phyloP scores from a whole-genome alignment of 2,113 vertebrate genomes.

The Budorcas taxicolor region DNA sequence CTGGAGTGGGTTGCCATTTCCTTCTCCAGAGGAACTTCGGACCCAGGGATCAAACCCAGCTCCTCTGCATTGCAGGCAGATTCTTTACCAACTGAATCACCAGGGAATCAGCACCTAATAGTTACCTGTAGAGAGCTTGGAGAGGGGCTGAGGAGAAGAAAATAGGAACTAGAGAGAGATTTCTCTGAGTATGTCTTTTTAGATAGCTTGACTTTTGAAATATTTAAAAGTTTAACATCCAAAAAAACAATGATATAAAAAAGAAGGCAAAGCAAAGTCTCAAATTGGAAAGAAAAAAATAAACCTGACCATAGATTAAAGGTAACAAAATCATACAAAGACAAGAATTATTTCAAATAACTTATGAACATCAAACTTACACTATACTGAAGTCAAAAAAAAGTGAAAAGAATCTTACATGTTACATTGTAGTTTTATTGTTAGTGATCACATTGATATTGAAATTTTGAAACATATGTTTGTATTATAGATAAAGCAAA shows the following conservation, averaged over 20 bases:
- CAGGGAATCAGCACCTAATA: not conserved
- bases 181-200: not conserved
- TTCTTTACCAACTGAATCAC: not conserved
- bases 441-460: not conserved
- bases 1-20: not conserved
- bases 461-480: not conserved
- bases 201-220: not conserved
- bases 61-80: not conserved
- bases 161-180: not conserved
- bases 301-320: not conserved
- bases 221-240: not conserved
- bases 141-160: not conserved
- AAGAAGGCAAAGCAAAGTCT: not conserved
- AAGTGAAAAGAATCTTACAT: slow-evolving; percentile 17
- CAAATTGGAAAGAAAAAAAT: not conserved
- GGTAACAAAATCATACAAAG: not conserved
- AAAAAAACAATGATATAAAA: not conserved
- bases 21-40: not conserved
- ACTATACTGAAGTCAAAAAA: not conserved
- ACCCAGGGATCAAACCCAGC: not conserved
- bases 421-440: not conserved
- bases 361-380: not conserved
- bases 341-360: slow-evolving; percentile 32
- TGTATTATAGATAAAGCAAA: not conserved
- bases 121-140: not conserved